Evolutionary conservation across 2,113 vertebrate genomes (phyloP), one percentile per base, ranked within the genome.

Genomic region (Herpailurus yagouaroundi): DNA sequence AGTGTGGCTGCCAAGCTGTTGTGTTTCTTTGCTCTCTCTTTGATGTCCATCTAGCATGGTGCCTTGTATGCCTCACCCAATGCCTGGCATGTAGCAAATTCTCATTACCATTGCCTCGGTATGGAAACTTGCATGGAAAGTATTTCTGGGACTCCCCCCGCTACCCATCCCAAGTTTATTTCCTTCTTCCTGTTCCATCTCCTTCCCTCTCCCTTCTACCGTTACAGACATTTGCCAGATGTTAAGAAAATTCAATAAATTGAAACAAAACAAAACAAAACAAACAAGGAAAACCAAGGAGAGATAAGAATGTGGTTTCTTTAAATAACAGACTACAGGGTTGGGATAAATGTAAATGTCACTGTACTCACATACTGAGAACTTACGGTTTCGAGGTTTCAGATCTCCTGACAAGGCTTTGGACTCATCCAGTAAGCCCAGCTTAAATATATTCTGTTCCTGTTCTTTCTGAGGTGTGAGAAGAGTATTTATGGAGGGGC

Each of bases 161-260:
- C 15, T 63, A 29, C 57, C 23, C 57, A 73, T 41, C 31, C 18
- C 79, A 91, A 74, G 55, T 89, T 90, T 63, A 68, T 89, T 96
- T 95, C 57, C 52, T 81, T 94, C 57, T 92, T 85, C 27, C 48
- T 6, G 12, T 69, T 93, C 60, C 68, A 48, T 71, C 48, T 81
- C 36, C n/a, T 96, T 89, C 23, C 25, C 3, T 94, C 21, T 81
- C 71, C 41, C 48, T 33, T 92, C 38, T 60, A 69, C 74, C 5
- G 7, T 63, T 69, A 57, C 27, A 93, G 91, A 91, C 64, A 71
- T 89, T 69, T 91, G 92, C 96, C 98, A 98, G 97, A 98, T 98
- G 96, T 97, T 96, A 96, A 97, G 95, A 97, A 98, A 97, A 92
- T 97, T 97, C 66, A 98, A 69, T 96, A 97, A 97, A 97, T 95